These are phyloP conservation scores for Trachymyrmex septentrionalis DNA, from an alignment of 1,140 invertebrate genomes.

Conservation along the genomic window DNA sequence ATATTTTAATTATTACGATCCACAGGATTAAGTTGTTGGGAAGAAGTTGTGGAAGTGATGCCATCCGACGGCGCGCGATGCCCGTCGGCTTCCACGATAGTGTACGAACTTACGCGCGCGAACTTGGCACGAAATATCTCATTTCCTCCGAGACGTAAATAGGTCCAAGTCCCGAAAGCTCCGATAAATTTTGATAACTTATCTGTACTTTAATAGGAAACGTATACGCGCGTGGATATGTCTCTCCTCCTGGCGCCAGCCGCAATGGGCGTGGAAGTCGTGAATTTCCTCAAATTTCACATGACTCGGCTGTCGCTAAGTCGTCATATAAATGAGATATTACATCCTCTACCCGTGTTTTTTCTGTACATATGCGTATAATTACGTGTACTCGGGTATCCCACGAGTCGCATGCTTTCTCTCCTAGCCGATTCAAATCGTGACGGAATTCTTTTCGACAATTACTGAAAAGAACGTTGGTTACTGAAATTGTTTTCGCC, in stretches of 20 bases:
- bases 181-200: conserved; percentile 37
- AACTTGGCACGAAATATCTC: conserved; percentile 18
- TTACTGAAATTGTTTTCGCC: neutral
- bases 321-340: neutral
- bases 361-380: neutral
- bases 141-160: conserved; percentile 3
- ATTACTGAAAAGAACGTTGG: neutral
- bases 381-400: neutral
- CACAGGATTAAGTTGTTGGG: neutral
- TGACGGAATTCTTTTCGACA: neutral
- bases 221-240: neutral
- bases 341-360: neutral
- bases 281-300: conserved; percentile 24
- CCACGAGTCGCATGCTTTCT: neutral
- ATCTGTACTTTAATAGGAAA: conserved; percentile 1
- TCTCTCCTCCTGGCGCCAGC: neutral
- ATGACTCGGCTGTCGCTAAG: neutral
- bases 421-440: no score
- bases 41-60: neutral
- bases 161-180: neutral
- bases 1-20: conserved; percentile 18
- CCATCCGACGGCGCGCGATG: conserved; percentile 37
- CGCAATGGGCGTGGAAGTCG: conserved; percentile 17
- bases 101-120: neutral
- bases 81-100: conserved; percentile 34